phyloP scores from a whole-genome alignment of 1,140 invertebrate species.

The Archegozetes longisetosus region DNA sequence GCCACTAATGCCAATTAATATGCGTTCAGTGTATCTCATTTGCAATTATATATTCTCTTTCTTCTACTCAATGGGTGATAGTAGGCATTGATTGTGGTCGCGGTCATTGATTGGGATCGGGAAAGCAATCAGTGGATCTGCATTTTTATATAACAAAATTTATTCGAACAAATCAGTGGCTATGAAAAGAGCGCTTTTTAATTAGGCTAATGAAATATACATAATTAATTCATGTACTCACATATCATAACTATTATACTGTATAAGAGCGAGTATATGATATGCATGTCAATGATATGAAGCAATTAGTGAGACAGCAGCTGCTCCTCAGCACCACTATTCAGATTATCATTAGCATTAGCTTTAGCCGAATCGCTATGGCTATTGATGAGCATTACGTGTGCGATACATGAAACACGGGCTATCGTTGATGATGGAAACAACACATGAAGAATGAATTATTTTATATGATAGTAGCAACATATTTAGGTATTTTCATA shows the following conservation, averaged over 20 bases:
- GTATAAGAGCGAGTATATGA: no score
- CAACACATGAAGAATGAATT: no score
- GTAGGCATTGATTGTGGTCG: not conserved
- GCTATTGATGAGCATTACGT: no score
- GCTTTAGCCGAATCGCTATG: no score
- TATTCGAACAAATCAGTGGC: not conserved
- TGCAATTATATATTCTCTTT: not conserved
- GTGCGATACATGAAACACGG: no score
- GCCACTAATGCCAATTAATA: not conserved
- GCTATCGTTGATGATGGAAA: no score
- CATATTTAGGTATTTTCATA: no score
- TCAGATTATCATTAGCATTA: no score
- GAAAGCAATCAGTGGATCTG: not conserved
- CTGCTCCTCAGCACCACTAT: no score
- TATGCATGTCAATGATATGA: no score
- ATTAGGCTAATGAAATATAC: not conserved
- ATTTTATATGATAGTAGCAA: no score
- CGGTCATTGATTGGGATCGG: not conserved
- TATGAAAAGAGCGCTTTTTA: not conserved
- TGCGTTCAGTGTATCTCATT: not conserved
- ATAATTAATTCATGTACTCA: not conserved
- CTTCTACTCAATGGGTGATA: not conserved
- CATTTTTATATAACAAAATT: not conserved
- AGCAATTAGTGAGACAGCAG: no score
- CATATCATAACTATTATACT: not conserved